phyloP scores from a whole-genome alignment of 1,140 invertebrate genomes.

The Caenorhabditis latens region DNA sequence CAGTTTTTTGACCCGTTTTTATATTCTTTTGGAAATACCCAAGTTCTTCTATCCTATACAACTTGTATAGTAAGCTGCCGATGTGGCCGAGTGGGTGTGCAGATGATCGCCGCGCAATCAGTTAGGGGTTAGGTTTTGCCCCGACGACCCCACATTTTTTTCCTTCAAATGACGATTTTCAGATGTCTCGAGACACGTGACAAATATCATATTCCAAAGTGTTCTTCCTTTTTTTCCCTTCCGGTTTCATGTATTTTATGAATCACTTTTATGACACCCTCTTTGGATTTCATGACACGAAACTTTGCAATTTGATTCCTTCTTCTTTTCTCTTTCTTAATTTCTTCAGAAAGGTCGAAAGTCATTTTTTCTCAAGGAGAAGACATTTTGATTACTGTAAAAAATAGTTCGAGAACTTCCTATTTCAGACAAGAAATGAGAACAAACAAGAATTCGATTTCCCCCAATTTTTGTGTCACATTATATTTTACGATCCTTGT shows the following conservation, averaged over 20 bases:
- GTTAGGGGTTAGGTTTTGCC: too few relatives aligned
- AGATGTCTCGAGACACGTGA: not conserved
- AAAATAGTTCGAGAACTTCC: not conserved
- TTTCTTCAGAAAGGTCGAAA: not conserved
- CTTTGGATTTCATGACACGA: constrained; percentile 21
- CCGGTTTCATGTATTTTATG: constrained; percentile 16
- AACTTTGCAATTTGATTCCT: constrained; percentile 24
- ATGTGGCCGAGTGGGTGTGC: too few relatives aligned
- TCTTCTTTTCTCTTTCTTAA: too few relatives aligned
- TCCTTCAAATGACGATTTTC: too few relatives aligned
- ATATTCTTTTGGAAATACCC: not conserved
- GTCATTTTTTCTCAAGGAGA: not conserved
- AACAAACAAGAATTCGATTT: constrained; percentile 23
- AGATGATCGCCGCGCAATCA: too few relatives aligned
- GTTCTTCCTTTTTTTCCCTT: not conserved
- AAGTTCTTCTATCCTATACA: too few relatives aligned
- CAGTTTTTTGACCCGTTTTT: not conserved
- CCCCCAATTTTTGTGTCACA: constrained; percentile 12
- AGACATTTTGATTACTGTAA: too few relatives aligned
- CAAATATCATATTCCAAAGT: not conserved
- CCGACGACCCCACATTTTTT: too few relatives aligned
- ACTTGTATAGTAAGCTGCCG: too few relatives aligned
- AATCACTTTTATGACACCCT: constrained; percentile 23
- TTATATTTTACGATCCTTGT: constrained; percentile 42
- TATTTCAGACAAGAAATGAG: not conserved